phyloP scores from a whole-genome alignment of 2,113 vertebrate genomes.

The Halcyon malimbica region DNA sequence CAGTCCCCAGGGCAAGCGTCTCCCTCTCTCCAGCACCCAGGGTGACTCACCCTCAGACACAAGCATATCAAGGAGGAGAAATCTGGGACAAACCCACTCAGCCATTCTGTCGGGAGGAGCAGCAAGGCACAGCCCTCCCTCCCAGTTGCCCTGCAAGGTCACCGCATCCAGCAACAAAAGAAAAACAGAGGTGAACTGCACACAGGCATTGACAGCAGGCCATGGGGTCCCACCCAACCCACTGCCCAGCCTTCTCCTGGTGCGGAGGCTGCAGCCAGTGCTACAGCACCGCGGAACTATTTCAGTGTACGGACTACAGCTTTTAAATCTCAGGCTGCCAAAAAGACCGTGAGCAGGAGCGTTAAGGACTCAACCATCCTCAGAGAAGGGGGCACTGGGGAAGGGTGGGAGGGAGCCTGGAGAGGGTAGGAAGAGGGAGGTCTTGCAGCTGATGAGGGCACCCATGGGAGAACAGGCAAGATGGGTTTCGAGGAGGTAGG shows the following conservation, averaged over 20 bases:
- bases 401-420: background rate
- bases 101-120: background rate
- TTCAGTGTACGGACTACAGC: background rate
- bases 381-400: background rate
- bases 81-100: background rate
- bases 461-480: background rate
- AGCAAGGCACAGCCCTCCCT: background rate
- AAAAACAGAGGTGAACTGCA: fast-evolving
- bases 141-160: background rate
- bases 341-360: background rate
- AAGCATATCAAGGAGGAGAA: background rate
- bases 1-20: background rate
- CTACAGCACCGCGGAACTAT: fast-evolving
- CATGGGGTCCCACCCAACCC: fast-evolving
- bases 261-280: fast-evolving
- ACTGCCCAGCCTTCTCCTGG: fast-evolving
- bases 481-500: background rate
- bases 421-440: background rate
- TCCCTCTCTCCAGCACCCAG: background rate
- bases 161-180: background rate
- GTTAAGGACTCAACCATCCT: fast-evolving
- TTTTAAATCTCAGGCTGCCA: background rate
- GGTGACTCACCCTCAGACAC: background rate
- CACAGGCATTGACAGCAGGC: fast-evolving
- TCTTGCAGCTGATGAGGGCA: background rate